Percentiles rank a stretch among this genome's conserved stretches.
Conservation (phyloP, 2,888 invertebrate species). For the Blera fallax region DNA sequence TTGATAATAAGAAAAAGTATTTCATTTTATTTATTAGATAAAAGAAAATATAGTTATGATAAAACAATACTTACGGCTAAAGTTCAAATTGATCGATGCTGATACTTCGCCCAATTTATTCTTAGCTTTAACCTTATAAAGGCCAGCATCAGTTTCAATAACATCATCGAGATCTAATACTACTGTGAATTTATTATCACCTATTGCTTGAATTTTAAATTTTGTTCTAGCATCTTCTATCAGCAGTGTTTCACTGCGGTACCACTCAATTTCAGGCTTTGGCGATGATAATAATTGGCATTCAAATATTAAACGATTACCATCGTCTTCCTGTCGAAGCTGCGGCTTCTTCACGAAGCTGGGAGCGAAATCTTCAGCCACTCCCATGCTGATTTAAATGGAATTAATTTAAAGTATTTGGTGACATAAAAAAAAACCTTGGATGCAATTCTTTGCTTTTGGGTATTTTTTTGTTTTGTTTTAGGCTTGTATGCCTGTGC, state of each 20-base stretch:
- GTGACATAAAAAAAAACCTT: conserved; percentile 52
- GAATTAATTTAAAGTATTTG: conserved; percentile 45
- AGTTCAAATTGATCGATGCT: conserved; percentile 98
- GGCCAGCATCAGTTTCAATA: conserved; percentile 96
- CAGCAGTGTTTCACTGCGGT: conserved; percentile 92
- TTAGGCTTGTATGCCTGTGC: neutral
- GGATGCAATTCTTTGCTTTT: neutral
- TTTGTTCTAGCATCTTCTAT: conserved; percentile 92
- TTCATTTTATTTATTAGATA: conserved; percentile 9
- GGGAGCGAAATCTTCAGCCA: conserved; percentile 95
- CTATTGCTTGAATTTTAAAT: conserved; percentile 93
- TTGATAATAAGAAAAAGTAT: conserved; percentile 55
- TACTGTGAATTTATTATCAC: conserved; percentile 93
- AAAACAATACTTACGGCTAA: conserved; percentile 93
- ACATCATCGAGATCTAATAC: conserved; percentile 97
- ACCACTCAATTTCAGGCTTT: conserved; percentile 96
- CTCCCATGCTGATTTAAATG: conserved; percentile 79
- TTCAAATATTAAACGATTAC: conserved; percentile 96
- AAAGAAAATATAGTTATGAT: neutral
- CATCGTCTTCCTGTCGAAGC: conserved; percentile 97
- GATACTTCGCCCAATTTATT: conserved; percentile 98
- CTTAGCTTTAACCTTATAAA: conserved; percentile 98
- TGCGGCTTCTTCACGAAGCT: conserved; percentile 99
- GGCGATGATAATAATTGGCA: conserved; percentile 94
- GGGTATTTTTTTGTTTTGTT: neutral